Base-by-base conservation (phyloP, 2,113 vertebrate genomes). In the Lycocorax pyrrhopterus region DNA sequence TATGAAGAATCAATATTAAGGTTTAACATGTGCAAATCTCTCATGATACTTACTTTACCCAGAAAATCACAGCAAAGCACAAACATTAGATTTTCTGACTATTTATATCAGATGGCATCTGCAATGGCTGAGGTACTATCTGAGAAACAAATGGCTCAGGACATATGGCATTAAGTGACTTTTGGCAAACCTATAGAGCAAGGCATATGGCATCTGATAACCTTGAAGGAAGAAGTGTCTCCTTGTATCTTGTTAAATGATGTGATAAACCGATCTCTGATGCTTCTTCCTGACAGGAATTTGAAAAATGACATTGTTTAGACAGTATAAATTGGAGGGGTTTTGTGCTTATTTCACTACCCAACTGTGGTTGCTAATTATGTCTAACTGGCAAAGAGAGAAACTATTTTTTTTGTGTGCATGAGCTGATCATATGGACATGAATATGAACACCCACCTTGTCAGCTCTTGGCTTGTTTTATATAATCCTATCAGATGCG, bases 81-180 rank as follows among this genome's bases (percentile, higher is more conserved):
- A 84, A 78, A 37, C 3, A 9, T 76, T 75, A 59, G 7, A 67
- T 71, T 87, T 91, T 33, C 53, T 66, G 37, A 26, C 44, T 76
- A 7, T 83, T 90, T 90, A 39, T 26, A n/a, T 81, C 35, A 46
- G 41, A 51, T 6, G 66, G 25, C 0, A 0, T 46, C 79, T 92
- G 51, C 46, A 74, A 44, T 19, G n/a, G 59, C 59, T 92, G 46
- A 90, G 49, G 26, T 69, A 43, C 17, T 49, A 4, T 37, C 58
- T 62, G 46, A 74, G 87, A 86, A 93, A 77, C 85, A 95, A 94
- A 73, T 19, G 26, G 46, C 46, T 77, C 58, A 63, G 67, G 79
- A 92, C 96, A 97, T 94, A 97, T 92, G 94, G 96, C 43, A 35
- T 46, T 84, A 94, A 95, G 72, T 52, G 88, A 90, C 75, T 94